phyloP scores from a whole-genome alignment of 2,113 vertebrate species.

The Syrmaticus mikado region DNA sequence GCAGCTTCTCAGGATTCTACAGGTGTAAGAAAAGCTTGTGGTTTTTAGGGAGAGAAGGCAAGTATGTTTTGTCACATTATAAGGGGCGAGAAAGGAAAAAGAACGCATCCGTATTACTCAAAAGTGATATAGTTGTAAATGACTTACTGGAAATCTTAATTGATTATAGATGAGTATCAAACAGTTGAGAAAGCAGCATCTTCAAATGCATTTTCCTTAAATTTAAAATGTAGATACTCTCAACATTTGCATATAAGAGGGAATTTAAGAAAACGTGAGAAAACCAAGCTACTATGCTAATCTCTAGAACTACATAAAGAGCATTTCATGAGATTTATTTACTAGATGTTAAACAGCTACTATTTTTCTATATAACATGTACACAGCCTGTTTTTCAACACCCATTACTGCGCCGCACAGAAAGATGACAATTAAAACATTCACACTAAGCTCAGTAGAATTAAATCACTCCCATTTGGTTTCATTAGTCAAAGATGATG shows the following conservation, averaged over 20 bases:
- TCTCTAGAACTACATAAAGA: constrained; percentile 1
- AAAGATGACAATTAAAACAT: not conserved
- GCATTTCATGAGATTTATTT: not conserved
- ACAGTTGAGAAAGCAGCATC: not conserved
- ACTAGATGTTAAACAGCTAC: not conserved
- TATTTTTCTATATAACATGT: not conserved
- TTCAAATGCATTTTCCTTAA: not conserved
- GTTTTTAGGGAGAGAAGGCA: not conserved
- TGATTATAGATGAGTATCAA: constrained; percentile 1
- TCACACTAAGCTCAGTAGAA: not conserved
- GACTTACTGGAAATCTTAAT: not conserved
- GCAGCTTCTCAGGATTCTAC: not conserved
- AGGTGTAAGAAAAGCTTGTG: not conserved
- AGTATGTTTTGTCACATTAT: not conserved
- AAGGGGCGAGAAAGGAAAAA: not conserved
- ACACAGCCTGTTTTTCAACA: not conserved
- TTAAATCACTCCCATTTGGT: not conserved
- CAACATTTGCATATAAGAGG: not conserved
- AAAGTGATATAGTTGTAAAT: not conserved
- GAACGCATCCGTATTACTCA: not conserved
- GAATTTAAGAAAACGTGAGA: too few relatives aligned
- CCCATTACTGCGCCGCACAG: not conserved
- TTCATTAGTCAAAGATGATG: not conserved
- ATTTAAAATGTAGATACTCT: not conserved
- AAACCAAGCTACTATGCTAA: not conserved